Evolutionary conservation across 2,888 invertebrate genomes (phyloP), one percentile per base, ranked within the genome.

Genomic region (Cabera pusaria): DNA sequence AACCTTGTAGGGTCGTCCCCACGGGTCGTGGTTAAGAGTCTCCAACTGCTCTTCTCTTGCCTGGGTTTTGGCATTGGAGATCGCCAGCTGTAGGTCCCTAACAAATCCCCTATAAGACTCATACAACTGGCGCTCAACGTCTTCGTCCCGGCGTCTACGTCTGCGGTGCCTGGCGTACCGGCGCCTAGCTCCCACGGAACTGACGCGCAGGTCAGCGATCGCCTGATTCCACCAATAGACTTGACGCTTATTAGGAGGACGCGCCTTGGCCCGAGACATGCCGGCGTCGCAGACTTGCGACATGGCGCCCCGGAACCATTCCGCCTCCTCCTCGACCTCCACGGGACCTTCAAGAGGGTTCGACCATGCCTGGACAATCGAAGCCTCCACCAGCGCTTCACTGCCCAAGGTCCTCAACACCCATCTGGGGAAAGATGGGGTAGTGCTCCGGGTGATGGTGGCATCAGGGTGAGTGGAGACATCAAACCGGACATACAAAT

Each of bases 401-500:
- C 1, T 2, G 4, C 37, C 36, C 6, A 37, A 21, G 7, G 7
- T 6, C 5, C 16, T 24, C 1, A 37, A 5, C 0, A 9, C 20
- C 42, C 42, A 43, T 2, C 42, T 10, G 1, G 32, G 42, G 17
- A 3, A 7, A 1, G 1, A 1, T 20, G 5, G 14, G 10, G 3
- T 6, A 1, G 5, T n/a, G 5, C 2, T 6, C 5, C 7, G 7
- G n/a, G n/a, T n/a, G n/a, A n/a, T n/a, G n/a, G n/a, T 5, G 1
- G 18, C 1, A 22, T 17, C 10, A 6, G 29, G 5, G 33, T n/a
- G n/a, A n/a, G n/a, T n/a, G n/a, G 28, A 28, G 9, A 40, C 16
- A 6, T 29, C 29, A 12, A 41, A 41, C 22, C 31, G 25, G 2
- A 41, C 23, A n/a, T 41, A 34, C 0, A 19, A 24, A n/a, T 41